Conservation (phyloP, 2,888 invertebrate species). For the Nomada hirtipes region DNA sequence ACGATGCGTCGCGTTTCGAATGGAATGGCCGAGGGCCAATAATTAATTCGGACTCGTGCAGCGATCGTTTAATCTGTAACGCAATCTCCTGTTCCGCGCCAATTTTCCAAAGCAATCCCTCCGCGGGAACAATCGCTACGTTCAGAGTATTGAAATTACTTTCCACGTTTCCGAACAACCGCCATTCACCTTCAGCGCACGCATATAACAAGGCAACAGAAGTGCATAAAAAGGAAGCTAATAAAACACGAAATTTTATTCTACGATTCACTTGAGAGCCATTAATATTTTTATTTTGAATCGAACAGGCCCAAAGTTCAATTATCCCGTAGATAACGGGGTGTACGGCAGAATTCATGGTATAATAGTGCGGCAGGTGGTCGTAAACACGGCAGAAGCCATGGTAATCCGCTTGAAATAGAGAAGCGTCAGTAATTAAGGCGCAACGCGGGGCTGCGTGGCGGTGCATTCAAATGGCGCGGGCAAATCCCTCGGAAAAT, state of each 20-base stretch:
- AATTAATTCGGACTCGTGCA: slow-evolving; percentile 46
- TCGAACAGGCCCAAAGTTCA: not conserved
- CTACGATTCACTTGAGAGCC: too few species aligned
- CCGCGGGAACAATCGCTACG: not conserved
- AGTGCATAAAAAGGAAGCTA: too few species aligned
- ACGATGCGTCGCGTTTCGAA: slow-evolving; percentile 27
- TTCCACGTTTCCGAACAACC: too few species aligned
- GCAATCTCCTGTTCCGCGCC: slow-evolving; percentile 25
- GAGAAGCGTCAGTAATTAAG: slow-evolving; percentile 30
- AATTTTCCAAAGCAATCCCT: slow-evolving; percentile 13
- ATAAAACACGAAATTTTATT: too few species aligned
- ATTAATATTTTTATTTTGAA: too few species aligned
- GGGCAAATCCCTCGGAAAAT: slow-evolving; percentile 51
- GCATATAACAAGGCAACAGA: too few species aligned
- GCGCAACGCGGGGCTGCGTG: slow-evolving; percentile 4
- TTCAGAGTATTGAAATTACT: not conserved
- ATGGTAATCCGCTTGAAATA: slow-evolving; percentile 6
- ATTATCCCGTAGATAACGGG: not conserved
- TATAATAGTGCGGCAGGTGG: not conserved
- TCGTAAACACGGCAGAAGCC: not conserved
- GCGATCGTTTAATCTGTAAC: slow-evolving; percentile 45
- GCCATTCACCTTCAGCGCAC: too few species aligned
- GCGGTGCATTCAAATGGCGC: slow-evolving; percentile 23
- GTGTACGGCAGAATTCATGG: not conserved
- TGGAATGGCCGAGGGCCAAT: slow-evolving; percentile 47